phyloP scores from a whole-genome alignment of 2,113 vertebrate species.

The Thamnaconus septentrionalis region DNA sequence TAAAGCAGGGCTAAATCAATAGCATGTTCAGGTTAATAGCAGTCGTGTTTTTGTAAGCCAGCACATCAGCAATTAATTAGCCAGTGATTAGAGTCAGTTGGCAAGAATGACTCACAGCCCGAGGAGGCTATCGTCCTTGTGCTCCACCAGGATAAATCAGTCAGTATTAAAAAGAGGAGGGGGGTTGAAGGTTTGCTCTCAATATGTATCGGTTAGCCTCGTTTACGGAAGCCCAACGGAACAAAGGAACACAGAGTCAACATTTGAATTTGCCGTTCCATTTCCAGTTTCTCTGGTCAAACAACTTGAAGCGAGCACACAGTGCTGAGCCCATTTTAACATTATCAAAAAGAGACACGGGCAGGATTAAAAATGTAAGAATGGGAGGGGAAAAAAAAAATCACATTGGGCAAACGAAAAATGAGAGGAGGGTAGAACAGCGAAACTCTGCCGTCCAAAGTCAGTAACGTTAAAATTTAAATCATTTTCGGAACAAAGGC shows the following conservation, averaged over 20 bases:
- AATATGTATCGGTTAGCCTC: background rate
- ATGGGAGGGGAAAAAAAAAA: too few relatives aligned
- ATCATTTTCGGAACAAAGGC: too few relatives aligned
- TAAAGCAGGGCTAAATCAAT: constrained; percentile 72
- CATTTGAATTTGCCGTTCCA: background rate
- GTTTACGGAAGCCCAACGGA: constrained; percentile 9
- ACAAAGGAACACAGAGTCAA: background rate
- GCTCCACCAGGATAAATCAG: constrained; percentile 75
- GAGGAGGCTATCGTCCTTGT: constrained; percentile 81
- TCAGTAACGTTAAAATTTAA: too few relatives aligned
- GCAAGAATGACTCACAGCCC: constrained; percentile 84
- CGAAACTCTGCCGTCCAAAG: too few relatives aligned
- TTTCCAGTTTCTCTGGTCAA: background rate
- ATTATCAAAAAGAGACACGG: too few relatives aligned
- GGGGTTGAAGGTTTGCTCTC: constrained; percentile 7
- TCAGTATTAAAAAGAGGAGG: constrained; percentile 37
- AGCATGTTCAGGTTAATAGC: constrained; percentile 79
- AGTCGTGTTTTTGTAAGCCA: constrained; percentile 79
- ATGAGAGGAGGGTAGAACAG: too few relatives aligned
- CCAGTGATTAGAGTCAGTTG: constrained; percentile 86
- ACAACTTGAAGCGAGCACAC: too few relatives aligned
- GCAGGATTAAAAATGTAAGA: too few relatives aligned
- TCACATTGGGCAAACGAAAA: too few relatives aligned
- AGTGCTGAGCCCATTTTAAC: too few relatives aligned
- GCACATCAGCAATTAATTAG: constrained; percentile 90